These are phyloP conservation scores for Eulithis prunata DNA, from an alignment of 2,888 invertebrate species.

Conservation along the genomic window DNA sequence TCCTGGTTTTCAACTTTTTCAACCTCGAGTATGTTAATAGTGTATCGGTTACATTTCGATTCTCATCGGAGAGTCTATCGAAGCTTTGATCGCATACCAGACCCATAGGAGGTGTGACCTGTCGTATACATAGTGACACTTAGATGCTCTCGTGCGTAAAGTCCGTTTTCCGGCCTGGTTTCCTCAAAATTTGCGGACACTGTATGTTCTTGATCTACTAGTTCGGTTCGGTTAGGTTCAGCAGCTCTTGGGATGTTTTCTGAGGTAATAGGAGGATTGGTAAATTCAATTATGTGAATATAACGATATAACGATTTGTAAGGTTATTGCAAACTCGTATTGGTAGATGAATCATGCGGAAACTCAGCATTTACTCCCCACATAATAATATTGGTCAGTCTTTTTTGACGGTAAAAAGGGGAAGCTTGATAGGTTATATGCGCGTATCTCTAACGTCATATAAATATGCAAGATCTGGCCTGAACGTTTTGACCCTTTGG, in stretches of 20 bases:
- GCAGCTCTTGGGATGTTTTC: neutral
- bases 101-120: constrained; percentile 28
- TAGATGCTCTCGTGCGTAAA: constrained; percentile 10
- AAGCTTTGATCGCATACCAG: constrained; percentile 31
- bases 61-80: constrained; percentile 28
- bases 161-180: constrained; percentile 43
- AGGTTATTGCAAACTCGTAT: too few species aligned
- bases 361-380: too few species aligned
- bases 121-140: constrained; percentile 4
- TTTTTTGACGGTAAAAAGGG: too few species aligned
- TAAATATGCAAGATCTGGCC: too few species aligned
- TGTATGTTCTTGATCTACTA: constrained; percentile 36
- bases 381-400: too few species aligned
- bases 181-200: constrained; percentile 38
- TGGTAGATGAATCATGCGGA: too few species aligned
- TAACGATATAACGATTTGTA: too few species aligned
- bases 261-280: too few species aligned
- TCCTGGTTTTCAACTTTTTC: constrained; percentile 40
- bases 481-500: too few species aligned
- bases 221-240: constrained; percentile 22
- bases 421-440: too few species aligned
- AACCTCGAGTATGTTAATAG: constrained; percentile 41
- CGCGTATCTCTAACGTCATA: too few species aligned
- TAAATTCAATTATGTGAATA: too few species aligned
- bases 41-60: constrained; percentile 44